These are phyloP conservation scores for Rallus crepitans DNA, from an alignment of 2,797 vertebrate species.

Conservation along the genomic window DNA sequence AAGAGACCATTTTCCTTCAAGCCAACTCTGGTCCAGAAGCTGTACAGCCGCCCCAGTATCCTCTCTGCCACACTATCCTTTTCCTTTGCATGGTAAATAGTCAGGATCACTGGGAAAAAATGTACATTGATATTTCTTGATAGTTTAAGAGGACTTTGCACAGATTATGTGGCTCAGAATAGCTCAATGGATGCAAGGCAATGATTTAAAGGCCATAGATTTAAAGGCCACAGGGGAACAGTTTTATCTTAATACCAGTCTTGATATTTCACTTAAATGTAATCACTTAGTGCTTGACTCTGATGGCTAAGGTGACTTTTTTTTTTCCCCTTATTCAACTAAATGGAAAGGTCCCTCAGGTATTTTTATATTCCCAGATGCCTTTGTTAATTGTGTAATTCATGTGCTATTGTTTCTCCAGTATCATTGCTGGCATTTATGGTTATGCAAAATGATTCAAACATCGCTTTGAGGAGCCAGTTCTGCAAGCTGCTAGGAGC, in stretches of 20 bases:
- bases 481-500: background rate
- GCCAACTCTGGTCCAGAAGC: background rate
- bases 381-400: background rate
- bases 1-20: background rate
- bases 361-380: background rate
- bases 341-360: background rate
- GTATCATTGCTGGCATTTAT: background rate
- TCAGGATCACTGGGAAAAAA: background rate
- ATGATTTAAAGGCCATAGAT: conserved; percentile 42
- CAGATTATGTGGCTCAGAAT: background rate
- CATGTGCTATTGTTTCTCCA: background rate
- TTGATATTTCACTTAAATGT: conserved; percentile 48
- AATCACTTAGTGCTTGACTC: conserved; percentile 17
- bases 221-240: conserved; percentile 21
- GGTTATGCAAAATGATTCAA: background rate
- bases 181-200: background rate
- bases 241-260: conserved; percentile 30
- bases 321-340: background rate
- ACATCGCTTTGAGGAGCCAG: background rate
- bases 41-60: background rate
- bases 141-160: background rate
- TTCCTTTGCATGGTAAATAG: background rate
- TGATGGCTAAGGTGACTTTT: conserved; percentile 65
- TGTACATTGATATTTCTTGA: background rate
- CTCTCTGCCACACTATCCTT: background rate